Base-by-base conservation (phyloP, 2,888 invertebrate genomes). In the Pyrrhia umbra region DNA sequence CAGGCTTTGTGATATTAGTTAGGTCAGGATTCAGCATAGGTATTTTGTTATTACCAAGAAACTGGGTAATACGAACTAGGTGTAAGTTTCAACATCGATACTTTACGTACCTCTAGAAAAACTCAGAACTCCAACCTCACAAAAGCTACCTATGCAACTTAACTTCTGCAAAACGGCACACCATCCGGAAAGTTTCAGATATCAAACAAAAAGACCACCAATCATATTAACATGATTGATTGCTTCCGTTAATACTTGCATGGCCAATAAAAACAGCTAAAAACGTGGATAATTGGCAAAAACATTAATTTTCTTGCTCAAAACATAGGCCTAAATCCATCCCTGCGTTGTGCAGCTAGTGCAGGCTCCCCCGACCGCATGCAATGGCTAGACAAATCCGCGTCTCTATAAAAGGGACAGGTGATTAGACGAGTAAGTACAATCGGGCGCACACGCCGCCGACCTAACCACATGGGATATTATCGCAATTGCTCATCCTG, bases 401-500 rank as follows among this genome's bases (percentile, higher is more conserved):
- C 91, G 92, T 91, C 90, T 94, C 93, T 95, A 95, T 95, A 95
- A 90, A 95, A 95, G 94, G 94, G 93, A 93, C 93, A 88, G 90
- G 85, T 93, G 92, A 94, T 94, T 93, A 94, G 89, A 85, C 80
- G 81, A 81, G 88, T 88, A 92, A 90, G 93, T 94, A 94, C 91
- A 93, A 89, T 88, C 88, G 86, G 91, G 90, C 92, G 90, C 85
- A 90, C 80, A 83, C 92, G 89, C 84, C 87, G 90, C 84, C 85
- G 75, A 85, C 80, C 71, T 74, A 85, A 85, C 82, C 86, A 89
- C 90, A 92, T 90, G 91, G 93, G 90, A 92, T 87, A 89, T 84
- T 66, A 79, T 68, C 71, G 69, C 55, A 49, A 58, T 50, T 65
- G 47, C 60, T 58, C 64, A 78, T 75, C 64, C 80, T 83, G 74